Evolutionary conservation across 2,888 invertebrate genomes (phyloP), one percentile per base, ranked within the genome.

Genomic region (Drosophila incognita): DNA sequence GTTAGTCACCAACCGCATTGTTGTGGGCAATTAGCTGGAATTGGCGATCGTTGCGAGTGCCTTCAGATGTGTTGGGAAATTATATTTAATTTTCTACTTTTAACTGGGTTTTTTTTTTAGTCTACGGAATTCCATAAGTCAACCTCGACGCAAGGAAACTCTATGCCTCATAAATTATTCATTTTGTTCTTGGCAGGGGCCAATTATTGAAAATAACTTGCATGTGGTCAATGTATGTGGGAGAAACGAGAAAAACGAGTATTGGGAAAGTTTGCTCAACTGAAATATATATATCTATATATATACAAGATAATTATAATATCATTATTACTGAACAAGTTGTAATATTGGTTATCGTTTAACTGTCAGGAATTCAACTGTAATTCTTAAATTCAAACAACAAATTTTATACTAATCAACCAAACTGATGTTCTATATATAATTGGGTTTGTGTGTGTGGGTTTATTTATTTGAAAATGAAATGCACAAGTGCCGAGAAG

Each of bases 1-100:
- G 49, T 83, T 83, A 84, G 74, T 84, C 84, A 84, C 69, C 69
- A 57, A 4, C 29, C 40, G 42, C 42, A 21, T 31, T 49, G 40
- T 31, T 52, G 54, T 61, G 60, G 76, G 59, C 69, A 69, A 63
- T 84, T 82, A 72, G 66, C 63, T 71, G 57, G 61, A 83, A 83
- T 76, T 80, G 65, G 52, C 70, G 62, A 52, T 60, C 56, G n/a
- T 24, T 42, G 15, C 31, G 11, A 33, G 10, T 15, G 15, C 11
- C 31, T 29, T 29, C 35, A 35, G 27, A 15, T 21, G 67, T 27
- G 15, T 27, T 48, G 4, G 27, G 35, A 53, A 68, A 61, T 35
- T 62, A 53, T 42, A 49, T 69, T 54, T 59, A 51, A 40, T 64
- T 66, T 63, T 62, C 4, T 51, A 8, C 36, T 36, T 24, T 27